These are phyloP conservation scores for Bilobella aurantiaca DNA, from an alignment of 1,140 invertebrate species.

Conservation along the genomic window DNA sequence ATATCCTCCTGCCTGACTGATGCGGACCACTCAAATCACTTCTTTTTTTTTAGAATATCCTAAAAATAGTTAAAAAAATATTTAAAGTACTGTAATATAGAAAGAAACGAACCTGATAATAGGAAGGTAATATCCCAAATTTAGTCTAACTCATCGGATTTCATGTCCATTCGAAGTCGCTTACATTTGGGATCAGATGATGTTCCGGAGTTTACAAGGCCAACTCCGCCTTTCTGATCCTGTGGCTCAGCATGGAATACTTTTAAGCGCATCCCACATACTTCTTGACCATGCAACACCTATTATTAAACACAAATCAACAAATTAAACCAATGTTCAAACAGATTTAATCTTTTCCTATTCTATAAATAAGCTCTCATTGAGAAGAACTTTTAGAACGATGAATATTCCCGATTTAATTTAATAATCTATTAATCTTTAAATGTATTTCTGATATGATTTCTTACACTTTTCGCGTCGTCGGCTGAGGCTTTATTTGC, in stretches of 20 bases:
- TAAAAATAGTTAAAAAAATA: background rate
- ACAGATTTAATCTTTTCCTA: no score
- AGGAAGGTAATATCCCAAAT: no score
- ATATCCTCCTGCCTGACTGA: no score
- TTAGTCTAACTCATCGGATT: conserved; percentile 6
- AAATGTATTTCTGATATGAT: no score
- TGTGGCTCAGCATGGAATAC: conserved; percentile 81
- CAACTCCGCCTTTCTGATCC: conserved; percentile 31
- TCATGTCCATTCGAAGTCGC: conserved; percentile 27
- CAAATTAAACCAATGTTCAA: no score
- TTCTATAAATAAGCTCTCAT: no score
- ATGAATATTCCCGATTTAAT: no score
- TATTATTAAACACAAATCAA: no score
- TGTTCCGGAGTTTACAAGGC: background rate
- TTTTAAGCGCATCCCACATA: conserved; percentile 69
- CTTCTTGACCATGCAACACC: conserved; percentile 66
- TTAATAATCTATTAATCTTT: no score
- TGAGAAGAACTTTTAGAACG: no score
- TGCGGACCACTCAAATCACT: no score
- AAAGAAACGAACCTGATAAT: background rate
- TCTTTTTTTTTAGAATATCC: no score
- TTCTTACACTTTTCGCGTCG: conserved; percentile 60
- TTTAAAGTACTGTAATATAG: background rate
- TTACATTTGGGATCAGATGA: conserved; percentile 33
- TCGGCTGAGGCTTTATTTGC: conserved; percentile 63